These are phyloP conservation scores for Pheucticus melanocephalus DNA, from an alignment of 2,113 vertebrate species.

Conservation along the genomic window DNA sequence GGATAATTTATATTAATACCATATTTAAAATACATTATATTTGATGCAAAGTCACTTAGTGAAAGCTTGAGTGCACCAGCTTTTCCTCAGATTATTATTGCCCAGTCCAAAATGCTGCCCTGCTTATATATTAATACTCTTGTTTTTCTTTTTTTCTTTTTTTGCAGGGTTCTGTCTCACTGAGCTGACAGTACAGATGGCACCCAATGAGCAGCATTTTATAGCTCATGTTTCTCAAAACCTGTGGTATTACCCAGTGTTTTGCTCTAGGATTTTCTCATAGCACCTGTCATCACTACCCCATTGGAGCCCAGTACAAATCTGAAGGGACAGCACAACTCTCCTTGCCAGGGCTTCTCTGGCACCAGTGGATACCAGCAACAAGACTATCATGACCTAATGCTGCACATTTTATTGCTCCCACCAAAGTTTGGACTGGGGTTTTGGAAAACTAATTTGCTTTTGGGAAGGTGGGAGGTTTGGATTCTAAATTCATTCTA, in stretches of 20 bases:
- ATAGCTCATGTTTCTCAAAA: background rate
- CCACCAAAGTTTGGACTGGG: background rate
- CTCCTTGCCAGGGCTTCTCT: background rate
- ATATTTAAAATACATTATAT: background rate
- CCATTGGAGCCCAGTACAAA: background rate
- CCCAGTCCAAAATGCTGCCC: background rate
- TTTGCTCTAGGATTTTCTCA: background rate
- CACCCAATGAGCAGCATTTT: background rate
- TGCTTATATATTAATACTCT: fast-evolving
- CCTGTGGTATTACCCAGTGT: background rate
- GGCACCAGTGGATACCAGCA: background rate
- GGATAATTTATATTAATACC: background rate
- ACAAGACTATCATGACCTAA: background rate
- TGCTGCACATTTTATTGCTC: background rate
- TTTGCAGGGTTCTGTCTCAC: background rate
- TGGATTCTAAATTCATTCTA: background rate
- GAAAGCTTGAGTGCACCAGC: background rate
- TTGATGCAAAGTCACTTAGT: background rate
- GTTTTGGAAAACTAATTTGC: background rate
- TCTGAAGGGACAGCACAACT: background rate
- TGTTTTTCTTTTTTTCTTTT: no score
- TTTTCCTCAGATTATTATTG: background rate
- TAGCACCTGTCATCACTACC: background rate
- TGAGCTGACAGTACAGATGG: background rate
- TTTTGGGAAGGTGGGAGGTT: background rate